These are phyloP conservation scores for Microcebus jonahi DNA, from an alignment of 2,113 vertebrate species.

Conservation along the genomic window DNA sequence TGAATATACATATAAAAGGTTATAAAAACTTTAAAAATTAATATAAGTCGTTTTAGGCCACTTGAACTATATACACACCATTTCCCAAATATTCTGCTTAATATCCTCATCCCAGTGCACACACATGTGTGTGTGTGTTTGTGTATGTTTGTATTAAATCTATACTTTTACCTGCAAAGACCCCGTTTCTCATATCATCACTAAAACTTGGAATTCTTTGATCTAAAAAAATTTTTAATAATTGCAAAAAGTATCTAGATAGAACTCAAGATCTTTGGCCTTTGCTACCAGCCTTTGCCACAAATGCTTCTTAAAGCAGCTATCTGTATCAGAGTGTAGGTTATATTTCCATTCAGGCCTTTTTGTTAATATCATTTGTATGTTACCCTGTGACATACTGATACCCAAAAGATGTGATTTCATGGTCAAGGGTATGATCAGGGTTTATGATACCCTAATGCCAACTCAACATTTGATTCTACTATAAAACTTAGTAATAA, in stretches of 20 bases:
- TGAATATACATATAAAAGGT: background rate
- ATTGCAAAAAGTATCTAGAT: background rate
- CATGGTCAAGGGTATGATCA: background rate
- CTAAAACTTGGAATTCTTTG: background rate
- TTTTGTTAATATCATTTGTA: background rate
- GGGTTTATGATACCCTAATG: background rate
- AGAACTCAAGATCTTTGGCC: background rate
- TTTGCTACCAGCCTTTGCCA: background rate
- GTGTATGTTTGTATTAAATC: background rate
- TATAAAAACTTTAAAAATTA: background rate
- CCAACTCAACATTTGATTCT: background rate
- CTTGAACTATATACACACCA: background rate
- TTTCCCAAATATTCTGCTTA: background rate
- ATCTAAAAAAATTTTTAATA: background rate
- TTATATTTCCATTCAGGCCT: background rate
- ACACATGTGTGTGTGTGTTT: rapidly evolving
- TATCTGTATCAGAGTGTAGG: too few species aligned
- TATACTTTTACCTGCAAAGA: background rate
- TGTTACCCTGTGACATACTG: background rate
- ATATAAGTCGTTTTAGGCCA: background rate
- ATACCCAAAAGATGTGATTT: background rate
- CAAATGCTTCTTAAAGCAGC: background rate
- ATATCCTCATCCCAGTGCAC: background rate
- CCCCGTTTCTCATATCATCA: background rate
- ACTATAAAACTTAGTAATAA: background rate